A percentile compares a stretch with the other conserved stretches of the same genome.
Conservation (phyloP, 2,113 vertebrate species). For the Eurypyga helias region DNA sequence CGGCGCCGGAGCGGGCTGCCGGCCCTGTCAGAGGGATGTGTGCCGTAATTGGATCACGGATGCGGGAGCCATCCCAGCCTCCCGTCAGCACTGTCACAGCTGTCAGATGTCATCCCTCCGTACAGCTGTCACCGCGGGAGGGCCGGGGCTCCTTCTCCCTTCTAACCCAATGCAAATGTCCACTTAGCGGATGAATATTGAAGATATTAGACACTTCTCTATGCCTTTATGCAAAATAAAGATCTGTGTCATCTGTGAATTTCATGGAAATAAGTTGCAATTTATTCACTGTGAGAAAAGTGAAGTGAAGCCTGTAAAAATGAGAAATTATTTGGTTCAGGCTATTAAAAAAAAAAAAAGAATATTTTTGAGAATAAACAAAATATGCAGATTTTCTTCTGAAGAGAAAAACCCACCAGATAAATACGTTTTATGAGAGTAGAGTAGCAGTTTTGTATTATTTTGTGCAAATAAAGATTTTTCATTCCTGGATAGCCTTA, state of each 20-base stretch:
- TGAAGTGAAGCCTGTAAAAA: conserved; percentile 93
- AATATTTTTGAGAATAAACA: conserved; percentile 78
- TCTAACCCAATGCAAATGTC: conserved; percentile 97
- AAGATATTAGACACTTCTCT: conserved; percentile 96
- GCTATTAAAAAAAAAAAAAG: conserved; percentile 85
- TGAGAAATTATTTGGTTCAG: conserved; percentile 96
- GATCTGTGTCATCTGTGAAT: conserved; percentile 96
- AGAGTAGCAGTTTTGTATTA: neutral
- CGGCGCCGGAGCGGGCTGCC: conserved; percentile 93
- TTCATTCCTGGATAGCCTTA: neutral
- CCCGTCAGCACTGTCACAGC: conserved; percentile 97
- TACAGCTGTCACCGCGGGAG: conserved; percentile 96
- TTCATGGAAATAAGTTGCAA: conserved; percentile 99
- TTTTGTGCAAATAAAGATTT: neutral
- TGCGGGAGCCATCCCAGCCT: conserved; percentile 89
- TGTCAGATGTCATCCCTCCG: conserved; percentile 98
- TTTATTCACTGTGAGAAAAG: conserved; percentile 92
- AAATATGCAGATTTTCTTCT: conserved; percentile 64
- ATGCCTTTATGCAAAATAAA: conserved; percentile 99
- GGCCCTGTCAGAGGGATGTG: conserved; percentile 97
- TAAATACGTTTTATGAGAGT: conserved; percentile 35
- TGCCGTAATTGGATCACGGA: conserved; percentile 99
- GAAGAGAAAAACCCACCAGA: conserved; percentile 20
- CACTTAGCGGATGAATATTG: conserved; percentile 98
- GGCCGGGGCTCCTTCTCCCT: conserved; percentile 82